These are phyloP conservation scores for Chlorodrepanis virens DNA, from an alignment of 2,113 vertebrate species.

Conservation along the genomic window DNA sequence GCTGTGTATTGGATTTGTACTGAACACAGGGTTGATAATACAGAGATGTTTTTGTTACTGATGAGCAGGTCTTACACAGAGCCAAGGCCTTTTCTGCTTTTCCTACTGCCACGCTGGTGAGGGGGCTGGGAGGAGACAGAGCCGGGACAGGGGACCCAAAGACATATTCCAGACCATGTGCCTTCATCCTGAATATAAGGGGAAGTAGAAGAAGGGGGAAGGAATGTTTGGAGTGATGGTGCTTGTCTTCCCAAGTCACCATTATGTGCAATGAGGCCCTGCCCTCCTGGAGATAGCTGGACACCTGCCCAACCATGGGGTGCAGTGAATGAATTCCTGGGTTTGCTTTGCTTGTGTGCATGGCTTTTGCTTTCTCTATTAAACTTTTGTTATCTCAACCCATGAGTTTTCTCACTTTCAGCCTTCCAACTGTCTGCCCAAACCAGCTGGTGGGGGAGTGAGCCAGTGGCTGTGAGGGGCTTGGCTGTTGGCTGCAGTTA, in stretches of 20 bases:
- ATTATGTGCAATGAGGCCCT: accelerated
- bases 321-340: background rate
- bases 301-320: background rate
- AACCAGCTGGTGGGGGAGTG: background rate
- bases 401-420: background rate
- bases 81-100: background rate
- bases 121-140: background rate
- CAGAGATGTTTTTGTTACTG: background rate
- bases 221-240: background rate
- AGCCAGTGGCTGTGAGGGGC: background rate
- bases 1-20: background rate
- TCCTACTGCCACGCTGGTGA: accelerated
- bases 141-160: background rate
- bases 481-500: background rate
- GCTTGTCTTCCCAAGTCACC: background rate
- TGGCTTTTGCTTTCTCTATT: background rate
- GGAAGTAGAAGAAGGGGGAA: background rate
- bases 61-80: background rate
- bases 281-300: background rate
- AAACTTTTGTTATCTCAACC: background rate
- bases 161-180: background rate
- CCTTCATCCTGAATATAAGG: background rate
- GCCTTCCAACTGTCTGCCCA: background rate
- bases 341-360: background rate
- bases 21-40: background rate